These are phyloP conservation scores for Petrophora chlorosata DNA, from an alignment of 2,888 invertebrate species.

Conservation along the genomic window DNA sequence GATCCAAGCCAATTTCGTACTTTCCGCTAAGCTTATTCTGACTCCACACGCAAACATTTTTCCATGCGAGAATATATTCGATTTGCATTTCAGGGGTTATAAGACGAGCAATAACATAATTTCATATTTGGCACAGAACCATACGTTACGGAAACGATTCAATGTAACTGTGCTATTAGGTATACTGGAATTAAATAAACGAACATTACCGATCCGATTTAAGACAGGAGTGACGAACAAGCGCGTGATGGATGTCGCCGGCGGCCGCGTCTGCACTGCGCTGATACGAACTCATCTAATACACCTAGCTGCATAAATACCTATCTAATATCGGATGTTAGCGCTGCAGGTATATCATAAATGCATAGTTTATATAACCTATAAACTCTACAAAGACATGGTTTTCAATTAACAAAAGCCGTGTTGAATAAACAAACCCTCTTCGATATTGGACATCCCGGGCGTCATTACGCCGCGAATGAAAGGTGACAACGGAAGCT, in stretches of 20 bases:
- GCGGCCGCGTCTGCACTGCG: conserved; percentile 17
- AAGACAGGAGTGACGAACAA: conserved; percentile 20
- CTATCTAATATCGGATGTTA: background rate
- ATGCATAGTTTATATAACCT: too few relatives aligned
- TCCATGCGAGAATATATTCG: conserved; percentile 68
- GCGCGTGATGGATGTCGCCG: conserved; percentile 25
- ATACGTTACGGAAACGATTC: conserved; percentile 40
- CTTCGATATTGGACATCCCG: conserved; percentile 28
- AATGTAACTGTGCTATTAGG: too few relatives aligned
- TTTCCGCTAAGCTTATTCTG: conserved; percentile 75
- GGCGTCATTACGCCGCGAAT: conserved; percentile 31
- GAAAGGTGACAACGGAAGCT: conserved; percentile 36
- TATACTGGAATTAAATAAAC: conserved; percentile 10
- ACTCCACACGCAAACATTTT: conserved; percentile 70
- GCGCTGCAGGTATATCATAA: conserved; percentile 5
- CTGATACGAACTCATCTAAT: background rate
- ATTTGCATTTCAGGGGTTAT: conserved; percentile 70
- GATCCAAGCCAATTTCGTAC: conserved; percentile 76
- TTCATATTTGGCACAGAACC: conserved; percentile 29
- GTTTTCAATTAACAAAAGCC: conserved; percentile 22
- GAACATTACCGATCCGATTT: conserved; percentile 16
- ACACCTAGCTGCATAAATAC: conserved; percentile 14
- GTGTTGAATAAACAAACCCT: conserved; percentile 26
- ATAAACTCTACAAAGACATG: too few relatives aligned
- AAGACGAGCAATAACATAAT: conserved; percentile 57